Evolutionary conservation across 1,140 invertebrate species (phyloP), one percentile per base, ranked within the genome.

Genomic region (Penaeus chinensis): DNA sequence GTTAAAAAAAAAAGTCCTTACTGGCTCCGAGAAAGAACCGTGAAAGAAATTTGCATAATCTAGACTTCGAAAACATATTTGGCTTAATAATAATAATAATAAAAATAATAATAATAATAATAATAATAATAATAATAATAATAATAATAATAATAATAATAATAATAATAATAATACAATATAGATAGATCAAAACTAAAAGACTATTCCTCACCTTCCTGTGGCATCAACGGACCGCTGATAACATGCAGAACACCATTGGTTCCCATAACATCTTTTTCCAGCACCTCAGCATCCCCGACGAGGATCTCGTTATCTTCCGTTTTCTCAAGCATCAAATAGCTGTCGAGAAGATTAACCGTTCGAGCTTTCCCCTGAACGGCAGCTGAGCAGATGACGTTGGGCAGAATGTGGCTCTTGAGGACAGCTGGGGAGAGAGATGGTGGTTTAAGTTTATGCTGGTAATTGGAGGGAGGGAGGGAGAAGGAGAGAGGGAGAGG

Each of bases 321-420:
- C 76, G 92, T 93, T 81, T 92, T 90, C 90, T 94, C 93, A 54
- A 95, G 91, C 27, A 93, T 92, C 20, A 95, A 89, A 3, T 92
- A 90, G 32, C 93, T 92, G 16, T 93, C 93, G 19, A 94, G 92
- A 4, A 94, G 90, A 90, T 95, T 95, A 78, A 93, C 92, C 0
- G 94, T 93, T 1, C 93, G 93, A 1, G 93, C 93, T 91, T 94
- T 93, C 42, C 92, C 92, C 90, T 93, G 91, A n/a, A 95, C 93
- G 3, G 94, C 93, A 10, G 93, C 90, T 3, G 95, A 94, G 91
- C 95, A 96, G 90, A 96, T 93, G 20, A 95, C 94, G 89, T 95
- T 94, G 60, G 94, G 93, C 22, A 95, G 91, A 61, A 96, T 92
- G 88, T 95, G 95, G 90, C 95, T 93, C 89, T 94, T 93, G 18